A percentile compares a stretch with the other conserved stretches of the same genome.
Conservation (phyloP, 2,797 vertebrate species). For the Brachymystax lenok region DNA sequence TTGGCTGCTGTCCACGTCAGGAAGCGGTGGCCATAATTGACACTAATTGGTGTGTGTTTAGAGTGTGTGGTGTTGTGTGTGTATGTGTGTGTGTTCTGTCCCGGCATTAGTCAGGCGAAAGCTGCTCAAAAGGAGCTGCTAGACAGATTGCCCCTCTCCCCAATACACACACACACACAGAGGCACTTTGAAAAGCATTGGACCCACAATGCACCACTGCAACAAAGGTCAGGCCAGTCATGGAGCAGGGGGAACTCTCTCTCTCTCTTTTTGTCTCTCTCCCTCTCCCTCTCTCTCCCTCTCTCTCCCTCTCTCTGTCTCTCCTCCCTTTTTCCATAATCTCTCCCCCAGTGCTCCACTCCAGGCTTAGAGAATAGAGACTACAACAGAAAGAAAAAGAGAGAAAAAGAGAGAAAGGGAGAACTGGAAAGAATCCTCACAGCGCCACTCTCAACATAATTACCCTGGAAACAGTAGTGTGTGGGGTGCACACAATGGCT, state of each 20-base stretch:
- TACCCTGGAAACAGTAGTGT: constrained; percentile 81
- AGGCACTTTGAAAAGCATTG: too few relatives aligned
- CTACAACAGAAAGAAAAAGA: constrained; percentile 28
- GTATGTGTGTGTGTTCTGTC: constrained; percentile 18
- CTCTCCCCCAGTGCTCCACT: constrained; percentile 24
- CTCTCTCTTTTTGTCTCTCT: background rate
- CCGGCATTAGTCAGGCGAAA: background rate
- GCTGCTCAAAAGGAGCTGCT: background rate
- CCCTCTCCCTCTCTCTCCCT: constrained; percentile 5
- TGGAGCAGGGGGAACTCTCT: background rate
- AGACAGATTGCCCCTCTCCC: background rate
- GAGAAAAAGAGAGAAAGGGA: constrained; percentile 44
- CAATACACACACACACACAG: background rate
- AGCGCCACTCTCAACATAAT: constrained; percentile 71
- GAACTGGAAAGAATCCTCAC: constrained; percentile 54
- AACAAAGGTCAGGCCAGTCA: background rate
- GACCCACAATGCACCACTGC: background rate
- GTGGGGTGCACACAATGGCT: constrained; percentile 65
- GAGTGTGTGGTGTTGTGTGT: background rate
- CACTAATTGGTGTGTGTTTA: constrained; percentile 65
- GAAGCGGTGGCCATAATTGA: constrained; percentile 56
- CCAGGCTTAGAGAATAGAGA: constrained; percentile 31
- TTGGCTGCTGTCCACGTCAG: constrained; percentile 34
- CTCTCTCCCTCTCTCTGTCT: too few relatives aligned
- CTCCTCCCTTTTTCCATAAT: constrained; percentile 35